phyloP scores from a whole-genome alignment of 2,888 invertebrate species.

The Melipona bicolor region DNA sequence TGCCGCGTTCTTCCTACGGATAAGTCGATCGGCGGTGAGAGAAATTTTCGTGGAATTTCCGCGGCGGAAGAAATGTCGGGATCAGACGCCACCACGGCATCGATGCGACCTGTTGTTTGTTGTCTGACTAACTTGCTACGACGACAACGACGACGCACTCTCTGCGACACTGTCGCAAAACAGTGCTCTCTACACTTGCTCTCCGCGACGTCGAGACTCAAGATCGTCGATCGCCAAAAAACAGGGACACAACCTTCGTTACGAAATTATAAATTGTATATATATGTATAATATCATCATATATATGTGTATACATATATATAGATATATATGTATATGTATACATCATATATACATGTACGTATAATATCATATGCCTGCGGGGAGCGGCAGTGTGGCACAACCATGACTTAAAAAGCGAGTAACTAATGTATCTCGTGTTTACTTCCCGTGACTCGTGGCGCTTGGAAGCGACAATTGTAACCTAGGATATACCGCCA shows the following conservation, averaged over 20 bases:
- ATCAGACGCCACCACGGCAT: slow-evolving; percentile 38
- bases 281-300: slow-evolving; percentile 60
- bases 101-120: slow-evolving; percentile 39
- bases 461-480: slow-evolving; percentile 57
- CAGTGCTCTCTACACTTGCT: slow-evolving; percentile 54
- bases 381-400: slow-evolving; percentile 79
- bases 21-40: slow-evolving; percentile 50
- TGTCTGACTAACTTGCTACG: slow-evolving; percentile 41
- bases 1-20: slow-evolving; percentile 67
- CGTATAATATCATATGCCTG: slow-evolving; percentile 72
- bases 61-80: slow-evolving; percentile 10
- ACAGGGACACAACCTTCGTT: slow-evolving; percentile 82
- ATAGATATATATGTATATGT: slow-evolving; percentile 61
- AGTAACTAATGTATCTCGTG: slow-evolving; percentile 72
- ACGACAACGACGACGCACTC: slow-evolving; percentile 66
- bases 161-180: slow-evolving; percentile 60
- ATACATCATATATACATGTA: slow-evolving; percentile 47
- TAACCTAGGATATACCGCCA: slow-evolving; percentile 65
- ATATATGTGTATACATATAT: slow-evolving; percentile 57
- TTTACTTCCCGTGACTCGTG: slow-evolving; percentile 65
- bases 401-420: slow-evolving; percentile 80
- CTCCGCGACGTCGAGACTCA: slow-evolving; percentile 70
- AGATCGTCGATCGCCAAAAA: slow-evolving; percentile 71
- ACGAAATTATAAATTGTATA: slow-evolving; percentile 78
- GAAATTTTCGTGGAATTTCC: slow-evolving; percentile 4